Percentiles rank a stretch among this genome's conserved stretches.
These are phyloP conservation scores for Clunio marinus DNA, from an alignment of 2,888 invertebrate genomes.

Conservation along the genomic window DNA sequence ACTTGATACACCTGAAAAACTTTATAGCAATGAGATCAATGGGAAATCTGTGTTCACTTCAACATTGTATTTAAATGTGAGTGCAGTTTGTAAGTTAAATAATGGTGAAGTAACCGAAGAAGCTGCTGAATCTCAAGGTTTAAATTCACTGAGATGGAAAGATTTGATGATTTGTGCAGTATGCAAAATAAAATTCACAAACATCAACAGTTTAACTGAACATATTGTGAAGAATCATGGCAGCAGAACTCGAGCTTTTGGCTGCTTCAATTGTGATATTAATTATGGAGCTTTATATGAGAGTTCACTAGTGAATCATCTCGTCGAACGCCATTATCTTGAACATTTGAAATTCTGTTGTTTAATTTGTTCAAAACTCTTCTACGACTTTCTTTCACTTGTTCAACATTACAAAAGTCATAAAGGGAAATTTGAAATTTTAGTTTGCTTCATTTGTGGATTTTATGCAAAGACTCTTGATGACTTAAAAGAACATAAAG, in stretches of 20 bases:
- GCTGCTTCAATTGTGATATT: constrained; percentile 9
- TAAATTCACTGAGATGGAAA: not conserved
- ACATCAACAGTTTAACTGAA: not conserved
- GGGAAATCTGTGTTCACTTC: not conserved
- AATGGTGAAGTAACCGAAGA: constrained; percentile 4
- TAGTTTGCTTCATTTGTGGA: constrained; percentile 8
- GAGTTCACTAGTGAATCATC: constrained; percentile 6
- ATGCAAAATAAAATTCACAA: not conserved
- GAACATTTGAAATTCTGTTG: constrained; percentile 8
- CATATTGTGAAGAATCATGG: not conserved
- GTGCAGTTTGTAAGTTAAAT: not conserved
- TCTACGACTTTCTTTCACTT: not conserved
- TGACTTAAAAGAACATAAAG: constrained; percentile 4
- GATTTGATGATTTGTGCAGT: not conserved
- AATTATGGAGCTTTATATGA: not conserved
- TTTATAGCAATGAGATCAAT: not conserved
- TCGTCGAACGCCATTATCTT: not conserved
- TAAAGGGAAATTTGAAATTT: not conserved
- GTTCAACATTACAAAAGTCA: not conserved
- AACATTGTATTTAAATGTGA: not conserved
- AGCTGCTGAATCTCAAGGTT: not conserved
- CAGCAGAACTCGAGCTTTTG: not conserved
- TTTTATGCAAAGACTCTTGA: not conserved
- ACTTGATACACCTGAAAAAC: constrained; percentile 2
- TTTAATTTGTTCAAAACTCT: constrained; percentile 9